phyloP scores from a whole-genome alignment of 2,113 vertebrate species.

The Gymnorhina tibicen region DNA sequence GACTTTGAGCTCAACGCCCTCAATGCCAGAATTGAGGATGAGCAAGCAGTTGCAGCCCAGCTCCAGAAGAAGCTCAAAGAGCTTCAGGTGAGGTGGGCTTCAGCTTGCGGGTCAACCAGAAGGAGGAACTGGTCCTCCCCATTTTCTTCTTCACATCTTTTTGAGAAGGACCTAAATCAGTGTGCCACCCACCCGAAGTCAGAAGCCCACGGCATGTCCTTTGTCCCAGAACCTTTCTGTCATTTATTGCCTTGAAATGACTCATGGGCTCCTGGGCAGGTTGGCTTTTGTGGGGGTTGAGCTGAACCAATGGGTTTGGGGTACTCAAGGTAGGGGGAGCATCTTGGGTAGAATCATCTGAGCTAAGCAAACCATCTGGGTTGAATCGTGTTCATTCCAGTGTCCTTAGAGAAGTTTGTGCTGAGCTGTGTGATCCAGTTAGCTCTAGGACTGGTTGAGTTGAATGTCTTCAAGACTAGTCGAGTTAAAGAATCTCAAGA shows the following conservation, averaged over 20 bases:
- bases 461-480: background rate
- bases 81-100: slow-evolving; percentile 75
- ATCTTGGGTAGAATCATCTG: background rate
- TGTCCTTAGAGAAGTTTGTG: background rate
- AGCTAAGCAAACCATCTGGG: background rate
- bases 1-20: slow-evolving; percentile 63
- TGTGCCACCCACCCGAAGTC: background rate
- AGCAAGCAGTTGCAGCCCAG: slow-evolving; percentile 79
- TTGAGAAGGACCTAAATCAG: background rate
- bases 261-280: background rate
- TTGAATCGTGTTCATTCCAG: background rate
- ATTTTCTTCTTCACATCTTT: background rate
- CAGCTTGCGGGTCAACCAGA: background rate
- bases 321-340: background rate
- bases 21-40: slow-evolving; percentile 67
- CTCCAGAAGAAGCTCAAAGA: slow-evolving; percentile 91
- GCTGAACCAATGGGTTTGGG: background rate
- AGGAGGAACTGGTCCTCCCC: background rate
- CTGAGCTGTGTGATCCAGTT: background rate
- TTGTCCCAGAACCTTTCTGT: background rate
- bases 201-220: background rate
- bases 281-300: background rate
- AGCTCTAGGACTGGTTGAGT: background rate
- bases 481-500: background rate
- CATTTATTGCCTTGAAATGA: background rate